phyloP scores from a whole-genome alignment of 2,888 invertebrate species.

The Acronicta leporina region DNA sequence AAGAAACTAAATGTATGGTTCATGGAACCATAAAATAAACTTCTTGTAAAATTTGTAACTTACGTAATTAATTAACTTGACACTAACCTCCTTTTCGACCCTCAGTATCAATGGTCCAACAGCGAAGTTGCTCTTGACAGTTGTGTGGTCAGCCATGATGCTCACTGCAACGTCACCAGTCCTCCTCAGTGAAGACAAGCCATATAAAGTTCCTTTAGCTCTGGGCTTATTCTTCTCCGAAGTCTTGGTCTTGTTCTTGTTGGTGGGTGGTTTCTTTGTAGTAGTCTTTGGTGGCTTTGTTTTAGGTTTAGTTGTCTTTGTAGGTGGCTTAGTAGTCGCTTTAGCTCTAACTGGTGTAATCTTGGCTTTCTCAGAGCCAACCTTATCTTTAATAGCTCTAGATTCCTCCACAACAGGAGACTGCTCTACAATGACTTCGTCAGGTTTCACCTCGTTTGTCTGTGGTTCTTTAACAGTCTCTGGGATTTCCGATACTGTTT shows the following conservation, averaged over 20 bases:
- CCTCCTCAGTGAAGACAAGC: slow-evolving; percentile 93
- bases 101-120: slow-evolving; percentile 94
- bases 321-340: slow-evolving; percentile 64
- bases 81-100: slow-evolving; percentile 93
- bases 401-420: slow-evolving; percentile 61
- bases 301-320: slow-evolving; percentile 59
- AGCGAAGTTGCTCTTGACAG: slow-evolving; percentile 94
- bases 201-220: slow-evolving; percentile 94
- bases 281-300: slow-evolving; percentile 68
- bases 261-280: slow-evolving; percentile 79
- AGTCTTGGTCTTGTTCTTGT: slow-evolving; percentile 76
- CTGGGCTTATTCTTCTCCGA: slow-evolving; percentile 88
- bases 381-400: slow-evolving; percentile 76
- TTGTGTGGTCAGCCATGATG: slow-evolving; percentile 94
- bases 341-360: slow-evolving; percentile 62
- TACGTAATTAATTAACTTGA: no score
- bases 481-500: slow-evolving; percentile 62
- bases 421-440: slow-evolving; percentile 52
- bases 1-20: no score
- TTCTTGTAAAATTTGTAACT: no score
- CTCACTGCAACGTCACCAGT: slow-evolving; percentile 94
- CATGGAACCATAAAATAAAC: no score
- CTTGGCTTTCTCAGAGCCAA: slow-evolving; percentile 74
- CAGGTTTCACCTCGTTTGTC: slow-evolving; percentile 60
- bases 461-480: slow-evolving; percentile 65